A percentile compares a stretch with the other conserved stretches of the same genome.
phyloP scores from a whole-genome alignment of 2,113 vertebrate genomes.

The Pangasianodon gigas region DNA sequence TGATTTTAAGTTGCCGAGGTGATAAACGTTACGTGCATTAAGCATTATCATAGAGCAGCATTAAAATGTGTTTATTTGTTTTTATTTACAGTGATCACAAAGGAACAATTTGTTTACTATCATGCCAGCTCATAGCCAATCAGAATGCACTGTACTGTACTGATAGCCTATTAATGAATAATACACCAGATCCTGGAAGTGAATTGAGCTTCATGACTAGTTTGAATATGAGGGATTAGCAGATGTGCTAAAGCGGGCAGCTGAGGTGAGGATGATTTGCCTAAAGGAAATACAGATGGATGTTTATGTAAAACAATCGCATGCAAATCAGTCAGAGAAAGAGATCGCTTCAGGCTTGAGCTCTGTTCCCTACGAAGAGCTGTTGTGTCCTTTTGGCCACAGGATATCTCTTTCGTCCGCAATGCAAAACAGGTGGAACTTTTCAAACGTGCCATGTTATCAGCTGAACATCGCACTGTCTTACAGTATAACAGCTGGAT shows the following conservation, averaged over 20 bases:
- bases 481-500: background rate
- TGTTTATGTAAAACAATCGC: background rate
- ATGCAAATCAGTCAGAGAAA: constrained; percentile 2
- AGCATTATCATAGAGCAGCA: background rate
- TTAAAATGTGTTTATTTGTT: background rate
- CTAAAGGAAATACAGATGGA: constrained; percentile 33
- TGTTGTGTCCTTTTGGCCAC: background rate
- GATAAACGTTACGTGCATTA: background rate
- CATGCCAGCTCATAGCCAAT: background rate
- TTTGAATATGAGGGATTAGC: constrained; percentile 22
- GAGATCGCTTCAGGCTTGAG: background rate
- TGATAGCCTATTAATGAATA: background rate
- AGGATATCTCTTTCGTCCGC: background rate
- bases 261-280: constrained; percentile 9
- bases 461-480: background rate
- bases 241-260: constrained; percentile 19
- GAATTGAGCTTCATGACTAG: background rate
- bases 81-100: background rate
- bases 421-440: background rate
- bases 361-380: background rate
- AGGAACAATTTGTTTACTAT: background rate
- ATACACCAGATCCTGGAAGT: background rate
- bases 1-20: background rate
- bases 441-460: background rate
- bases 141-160: background rate